Evolutionary conservation across 2,888 invertebrate genomes (phyloP), one percentile per base, ranked within the genome.

Genomic region (Neoascia interrupta): DNA sequence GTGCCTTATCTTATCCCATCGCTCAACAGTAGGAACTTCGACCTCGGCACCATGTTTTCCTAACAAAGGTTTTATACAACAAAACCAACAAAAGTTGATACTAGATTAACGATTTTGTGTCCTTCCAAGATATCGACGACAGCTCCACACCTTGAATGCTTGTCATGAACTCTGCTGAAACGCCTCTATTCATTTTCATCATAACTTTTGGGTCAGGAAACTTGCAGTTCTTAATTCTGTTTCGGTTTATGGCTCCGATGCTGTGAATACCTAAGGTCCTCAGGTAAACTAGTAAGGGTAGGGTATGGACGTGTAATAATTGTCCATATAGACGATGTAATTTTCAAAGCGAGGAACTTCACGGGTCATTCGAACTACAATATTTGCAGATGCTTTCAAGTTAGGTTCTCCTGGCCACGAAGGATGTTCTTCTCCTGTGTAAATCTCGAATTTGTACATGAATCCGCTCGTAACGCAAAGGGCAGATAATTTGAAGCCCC

Each of bases 401-500:
- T 79, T 49, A 21, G 66, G 53, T 47, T 79, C 79, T 60, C 43
- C 64, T 19, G 68, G 51, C 26, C 1, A 26, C 18, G 81, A 54
- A 41, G 63, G 69, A 81, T 82, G 74, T 45, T 76, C 54, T 53
- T 61, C 53, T 36, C 81, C 81, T 23, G 69, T 54, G 47, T 81
- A 82, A 10, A 81, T 66, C 37, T 82, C 81, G 56, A 83, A 82
- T 31, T 82, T 82, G 37, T 81, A 83, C 6, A 61, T 66, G 68
- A 79, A 83, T 19, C 82, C 84, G 5, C 49, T 56, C 36, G 66
- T 49, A 28, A 75, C 82, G 54, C 74, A 76, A 21, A 81, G 39
- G 8, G 80, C 70, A 34, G 82, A 83, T 1, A 83, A 53, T 49
- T 83, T 83, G 41, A 80, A 83, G 11, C 82, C 81, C 81, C 79